These are phyloP conservation scores for Drosophila affinis DNA, from an alignment of 2,888 invertebrate genomes.

Conservation along the genomic window DNA sequence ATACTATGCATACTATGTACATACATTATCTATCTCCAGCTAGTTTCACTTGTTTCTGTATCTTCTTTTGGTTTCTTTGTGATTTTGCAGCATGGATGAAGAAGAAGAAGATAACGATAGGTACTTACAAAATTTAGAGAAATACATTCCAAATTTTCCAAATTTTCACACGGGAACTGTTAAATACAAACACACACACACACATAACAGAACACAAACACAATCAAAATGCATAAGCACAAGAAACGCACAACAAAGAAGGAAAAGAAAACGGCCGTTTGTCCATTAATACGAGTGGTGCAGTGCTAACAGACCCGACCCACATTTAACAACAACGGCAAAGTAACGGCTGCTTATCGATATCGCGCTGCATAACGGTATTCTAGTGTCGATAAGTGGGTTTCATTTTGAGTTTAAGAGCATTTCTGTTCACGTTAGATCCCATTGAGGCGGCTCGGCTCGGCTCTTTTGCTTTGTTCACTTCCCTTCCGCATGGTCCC, in stretches of 20 bases:
- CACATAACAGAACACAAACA: neutral
- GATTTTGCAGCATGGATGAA: constrained; percentile 77
- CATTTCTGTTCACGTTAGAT: neutral
- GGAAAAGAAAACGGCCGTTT: neutral
- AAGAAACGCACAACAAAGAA: neutral
- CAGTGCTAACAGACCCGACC: neutral
- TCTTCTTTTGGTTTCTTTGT: constrained; percentile 66
- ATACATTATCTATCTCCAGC: constrained; percentile 11
- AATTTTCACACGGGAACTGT: constrained; percentile 6
- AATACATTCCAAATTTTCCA: constrained; percentile 9
- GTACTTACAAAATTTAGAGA: constrained; percentile 60
- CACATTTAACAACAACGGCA: neutral
- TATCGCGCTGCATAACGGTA: neutral
- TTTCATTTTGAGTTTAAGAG: neutral
- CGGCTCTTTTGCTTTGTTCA: neutral
- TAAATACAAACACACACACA: constrained; percentile 11
- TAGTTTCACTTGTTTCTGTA: constrained; percentile 38
- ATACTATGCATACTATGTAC: neutral
- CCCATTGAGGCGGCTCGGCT: neutral
- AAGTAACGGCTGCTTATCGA: too few relatives aligned
- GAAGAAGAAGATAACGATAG: constrained; percentile 70
- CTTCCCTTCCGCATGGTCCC: neutral
- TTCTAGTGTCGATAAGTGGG: neutral
- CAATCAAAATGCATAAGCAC: too few relatives aligned
- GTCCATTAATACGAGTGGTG: neutral